A percentile compares a stretch with the other conserved stretches of the same genome.
phyloP scores from a whole-genome alignment of 2,113 vertebrate species.

The Poicephalus gulielmi region DNA sequence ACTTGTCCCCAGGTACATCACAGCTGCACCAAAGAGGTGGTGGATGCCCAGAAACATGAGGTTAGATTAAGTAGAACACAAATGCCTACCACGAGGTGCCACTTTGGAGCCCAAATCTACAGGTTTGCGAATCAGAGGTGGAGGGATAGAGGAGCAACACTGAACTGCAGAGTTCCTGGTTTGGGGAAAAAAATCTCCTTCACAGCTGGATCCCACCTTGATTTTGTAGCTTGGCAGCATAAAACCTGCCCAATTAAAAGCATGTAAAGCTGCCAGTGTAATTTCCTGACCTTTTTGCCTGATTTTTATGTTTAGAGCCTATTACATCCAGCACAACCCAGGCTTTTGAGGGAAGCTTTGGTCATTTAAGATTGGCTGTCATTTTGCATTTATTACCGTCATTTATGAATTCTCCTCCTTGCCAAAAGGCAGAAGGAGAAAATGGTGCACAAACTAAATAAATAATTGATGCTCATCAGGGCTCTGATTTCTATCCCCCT shows the following conservation, averaged over 20 bases:
- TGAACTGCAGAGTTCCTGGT: neutral
- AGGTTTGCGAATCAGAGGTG: neutral
- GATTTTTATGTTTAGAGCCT: neutral
- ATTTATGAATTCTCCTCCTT: neutral
- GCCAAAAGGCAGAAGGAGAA: constrained; percentile 23
- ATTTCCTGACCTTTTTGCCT: neutral
- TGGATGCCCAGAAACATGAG: neutral
- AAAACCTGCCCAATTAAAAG: neutral
- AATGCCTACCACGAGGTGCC: neutral
- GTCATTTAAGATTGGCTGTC: constrained; percentile 9
- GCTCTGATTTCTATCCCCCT: neutral
- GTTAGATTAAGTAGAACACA: neutral
- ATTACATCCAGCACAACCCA: neutral
- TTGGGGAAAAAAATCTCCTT: neutral
- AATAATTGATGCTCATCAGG: neutral
- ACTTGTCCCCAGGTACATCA: neutral
- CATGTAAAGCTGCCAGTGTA: neutral
- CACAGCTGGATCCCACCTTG: neutral
- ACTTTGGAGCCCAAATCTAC: neutral
- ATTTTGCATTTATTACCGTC: neutral
- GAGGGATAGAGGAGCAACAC: neutral
- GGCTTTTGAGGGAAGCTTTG: neutral
- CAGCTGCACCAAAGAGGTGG: neutral
- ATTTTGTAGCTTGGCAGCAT: neutral
- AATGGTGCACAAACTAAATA: neutral